Percentiles rank a stretch among this genome's conserved stretches.
Conservation (phyloP, 2,888 invertebrate species). For the Scaptomyza tumidula region DNA sequence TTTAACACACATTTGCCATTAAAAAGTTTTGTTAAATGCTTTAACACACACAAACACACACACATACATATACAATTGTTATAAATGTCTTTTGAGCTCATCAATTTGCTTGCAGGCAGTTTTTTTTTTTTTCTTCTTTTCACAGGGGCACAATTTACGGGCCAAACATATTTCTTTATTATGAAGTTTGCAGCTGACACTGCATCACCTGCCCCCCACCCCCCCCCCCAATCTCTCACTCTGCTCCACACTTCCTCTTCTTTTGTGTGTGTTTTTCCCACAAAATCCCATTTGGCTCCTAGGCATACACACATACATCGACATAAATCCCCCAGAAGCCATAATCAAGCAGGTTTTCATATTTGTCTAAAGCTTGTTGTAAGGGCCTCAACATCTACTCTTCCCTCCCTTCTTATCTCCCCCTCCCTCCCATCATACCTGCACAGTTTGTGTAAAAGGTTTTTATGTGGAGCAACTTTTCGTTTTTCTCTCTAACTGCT, state of each 20-base stretch:
- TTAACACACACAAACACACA: neutral
- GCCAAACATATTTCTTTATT: conserved; percentile 62
- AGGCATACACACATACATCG: neutral
- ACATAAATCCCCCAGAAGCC: neutral
- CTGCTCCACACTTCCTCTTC: neutral
- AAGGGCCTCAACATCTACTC: neutral
- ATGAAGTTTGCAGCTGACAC: conserved; percentile 33
- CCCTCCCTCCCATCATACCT: neutral
- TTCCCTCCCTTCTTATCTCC: neutral
- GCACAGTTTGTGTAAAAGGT: conserved; percentile 2
- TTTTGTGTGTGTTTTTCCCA: conserved; percentile 3
- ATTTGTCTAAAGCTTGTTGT: neutral
- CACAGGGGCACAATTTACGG: conserved; percentile 31
- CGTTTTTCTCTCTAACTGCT: neutral
- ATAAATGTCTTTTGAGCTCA: conserved; percentile 12
- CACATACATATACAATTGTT: conserved; percentile 16
- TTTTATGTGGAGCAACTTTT: conserved; percentile 17
- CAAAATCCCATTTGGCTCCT: neutral
- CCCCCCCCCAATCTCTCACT: neutral
- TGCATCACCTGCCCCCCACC: neutral
- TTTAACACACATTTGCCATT: neutral
- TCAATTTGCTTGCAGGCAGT: conserved; percentile 6
- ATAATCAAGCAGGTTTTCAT: neutral
- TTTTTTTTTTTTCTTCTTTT: neutral
- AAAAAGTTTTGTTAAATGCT: conserved; percentile 6